Conservation (phyloP, 1,140 invertebrate genomes). For the Zaprionus camerounensis region DNA sequence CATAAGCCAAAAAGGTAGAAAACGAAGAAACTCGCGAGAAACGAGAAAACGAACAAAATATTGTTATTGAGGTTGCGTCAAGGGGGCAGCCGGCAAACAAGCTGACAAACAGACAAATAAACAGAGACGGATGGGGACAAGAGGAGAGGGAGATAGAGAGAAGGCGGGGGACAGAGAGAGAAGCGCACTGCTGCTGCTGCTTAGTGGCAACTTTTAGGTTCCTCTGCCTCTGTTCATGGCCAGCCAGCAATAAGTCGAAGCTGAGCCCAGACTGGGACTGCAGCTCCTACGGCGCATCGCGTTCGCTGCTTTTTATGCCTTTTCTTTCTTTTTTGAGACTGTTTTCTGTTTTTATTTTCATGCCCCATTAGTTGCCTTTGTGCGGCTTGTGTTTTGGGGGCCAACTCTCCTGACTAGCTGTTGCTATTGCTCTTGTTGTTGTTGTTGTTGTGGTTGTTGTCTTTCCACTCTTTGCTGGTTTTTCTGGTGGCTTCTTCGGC, state of each 20-base stretch:
- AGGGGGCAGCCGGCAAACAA: slow-evolving; percentile 37
- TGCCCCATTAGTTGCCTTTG: slow-evolving; percentile 61
- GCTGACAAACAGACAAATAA: slow-evolving; percentile 28
- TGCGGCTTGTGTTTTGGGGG: slow-evolving; percentile 55
- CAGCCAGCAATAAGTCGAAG: slow-evolving; percentile 25
- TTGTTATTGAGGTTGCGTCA: slow-evolving; percentile 71
- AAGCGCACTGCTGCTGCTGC: slow-evolving; percentile 14
- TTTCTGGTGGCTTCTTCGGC: slow-evolving; percentile 15
- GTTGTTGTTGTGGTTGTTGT: neutral
- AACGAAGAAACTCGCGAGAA: slow-evolving; percentile 58
- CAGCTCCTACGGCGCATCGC: slow-evolving; percentile 21
- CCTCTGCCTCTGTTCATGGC: slow-evolving; percentile 25
- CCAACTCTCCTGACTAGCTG: slow-evolving; percentile 28
- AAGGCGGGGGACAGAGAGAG: neutral
- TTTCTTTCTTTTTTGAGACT: slow-evolving; percentile 18
- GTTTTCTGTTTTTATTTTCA: slow-evolving; percentile 44
- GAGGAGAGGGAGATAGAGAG: neutral
- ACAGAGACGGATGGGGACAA: neutral
- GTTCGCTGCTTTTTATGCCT: slow-evolving; percentile 28
- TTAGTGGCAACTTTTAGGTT: slow-evolving; percentile 39
- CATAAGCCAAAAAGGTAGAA: slow-evolving; percentile 56
- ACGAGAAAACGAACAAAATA: slow-evolving; percentile 58
- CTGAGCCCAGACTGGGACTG: neutral
- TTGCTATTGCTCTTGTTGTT: neutral
- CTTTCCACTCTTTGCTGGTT: too few relatives aligned